phyloP scores from a whole-genome alignment of 1,140 invertebrate species.

The Chironomus striatipennis region DNA sequence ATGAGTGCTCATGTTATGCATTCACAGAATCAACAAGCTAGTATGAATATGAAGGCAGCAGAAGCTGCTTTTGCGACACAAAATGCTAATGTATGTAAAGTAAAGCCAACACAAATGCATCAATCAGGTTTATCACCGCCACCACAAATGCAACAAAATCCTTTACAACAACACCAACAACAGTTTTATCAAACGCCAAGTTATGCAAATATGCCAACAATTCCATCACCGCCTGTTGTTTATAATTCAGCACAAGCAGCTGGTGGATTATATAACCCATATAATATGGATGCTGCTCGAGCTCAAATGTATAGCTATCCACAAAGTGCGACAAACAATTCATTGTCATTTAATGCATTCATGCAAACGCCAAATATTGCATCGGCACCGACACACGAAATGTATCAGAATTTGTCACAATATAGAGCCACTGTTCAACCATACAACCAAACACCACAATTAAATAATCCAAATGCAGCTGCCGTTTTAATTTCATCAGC shows the following conservation, averaged over 20 bases:
- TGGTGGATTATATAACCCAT: conserved; percentile 37
- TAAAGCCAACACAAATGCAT: conserved; percentile 28
- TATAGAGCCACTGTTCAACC: conserved; percentile 56
- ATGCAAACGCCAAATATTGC: conserved; percentile 43
- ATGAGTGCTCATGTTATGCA: conserved; percentile 8
- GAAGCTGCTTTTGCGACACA: conserved; percentile 22
- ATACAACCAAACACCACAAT: conserved; percentile 66
- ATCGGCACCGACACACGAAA: conserved; percentile 57
- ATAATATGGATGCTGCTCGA: conserved; percentile 41
- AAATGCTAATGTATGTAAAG: conserved; percentile 30
- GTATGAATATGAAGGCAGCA: conserved; percentile 24
- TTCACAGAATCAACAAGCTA: background rate
- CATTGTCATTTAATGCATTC: conserved; percentile 38
- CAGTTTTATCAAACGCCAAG: conserved; percentile 31
- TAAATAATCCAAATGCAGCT: conserved; percentile 68
- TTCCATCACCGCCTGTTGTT: conserved; percentile 41
- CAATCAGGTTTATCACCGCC: conserved; percentile 35
- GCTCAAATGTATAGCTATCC: conserved; percentile 32
- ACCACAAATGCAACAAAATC: conserved; percentile 32
- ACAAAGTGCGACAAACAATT: background rate
- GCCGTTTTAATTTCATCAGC: conserved; percentile 75
- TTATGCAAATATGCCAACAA: conserved; percentile 51
- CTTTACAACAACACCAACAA: conserved; percentile 32
- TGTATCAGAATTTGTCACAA: conserved; percentile 71
- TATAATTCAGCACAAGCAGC: conserved; percentile 26